These are phyloP conservation scores for Leiothrix lutea DNA, from an alignment of 2,113 vertebrate species.

Conservation along the genomic window DNA sequence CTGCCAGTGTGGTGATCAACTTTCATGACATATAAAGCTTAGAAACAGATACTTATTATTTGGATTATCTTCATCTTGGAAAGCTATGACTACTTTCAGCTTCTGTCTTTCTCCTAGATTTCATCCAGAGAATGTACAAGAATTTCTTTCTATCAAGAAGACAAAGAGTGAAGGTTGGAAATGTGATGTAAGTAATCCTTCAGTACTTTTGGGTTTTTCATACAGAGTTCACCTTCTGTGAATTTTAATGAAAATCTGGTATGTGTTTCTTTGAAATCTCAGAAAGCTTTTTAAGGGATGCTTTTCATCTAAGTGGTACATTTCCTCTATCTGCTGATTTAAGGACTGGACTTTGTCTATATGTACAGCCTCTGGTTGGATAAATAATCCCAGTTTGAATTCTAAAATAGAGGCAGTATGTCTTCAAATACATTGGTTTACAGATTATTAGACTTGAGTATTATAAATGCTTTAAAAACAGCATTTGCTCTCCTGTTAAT, in stretches of 20 bases:
- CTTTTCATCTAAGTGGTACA: background rate
- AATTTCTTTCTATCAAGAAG: slow-evolving; percentile 91
- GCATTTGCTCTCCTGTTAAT: background rate
- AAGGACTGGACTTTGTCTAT: background rate
- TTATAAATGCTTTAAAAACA: background rate
- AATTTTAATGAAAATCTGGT: background rate
- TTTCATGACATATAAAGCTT: background rate
- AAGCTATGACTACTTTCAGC: background rate
- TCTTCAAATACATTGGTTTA: background rate
- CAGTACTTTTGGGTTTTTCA: background rate
- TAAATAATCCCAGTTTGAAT: background rate
- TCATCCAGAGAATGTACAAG: slow-evolving; percentile 92
- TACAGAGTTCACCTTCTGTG: background rate
- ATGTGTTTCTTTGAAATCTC: background rate
- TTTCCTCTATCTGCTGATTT: background rate
- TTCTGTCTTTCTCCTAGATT: slow-evolving; percentile 78
- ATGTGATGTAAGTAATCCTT: slow-evolving; percentile 86
- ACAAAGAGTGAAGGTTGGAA: slow-evolving; percentile 96
- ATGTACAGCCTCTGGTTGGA: background rate
- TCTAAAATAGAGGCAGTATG: background rate
- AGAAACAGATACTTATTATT: background rate
- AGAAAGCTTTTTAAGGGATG: background rate
- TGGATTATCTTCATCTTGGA: background rate
- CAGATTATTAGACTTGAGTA: background rate
- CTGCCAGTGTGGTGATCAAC: background rate